These are phyloP conservation scores for Sorex araneus DNA, from an alignment of 2,113 vertebrate genomes.

Conservation along the genomic window DNA sequence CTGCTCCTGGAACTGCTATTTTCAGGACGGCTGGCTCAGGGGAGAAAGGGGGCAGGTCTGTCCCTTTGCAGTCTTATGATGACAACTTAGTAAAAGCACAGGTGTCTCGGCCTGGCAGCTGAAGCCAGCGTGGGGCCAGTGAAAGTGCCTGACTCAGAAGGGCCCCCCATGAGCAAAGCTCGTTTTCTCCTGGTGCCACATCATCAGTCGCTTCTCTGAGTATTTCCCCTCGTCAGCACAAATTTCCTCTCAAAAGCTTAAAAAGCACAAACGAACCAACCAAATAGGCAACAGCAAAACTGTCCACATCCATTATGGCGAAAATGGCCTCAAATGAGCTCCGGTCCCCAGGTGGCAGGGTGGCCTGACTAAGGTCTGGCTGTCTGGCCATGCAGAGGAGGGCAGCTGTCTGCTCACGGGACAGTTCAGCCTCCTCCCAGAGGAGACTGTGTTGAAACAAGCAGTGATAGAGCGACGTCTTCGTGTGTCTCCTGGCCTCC, in stretches of 20 bases:
- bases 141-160: not conserved
- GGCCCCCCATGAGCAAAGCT: too few relatives aligned
- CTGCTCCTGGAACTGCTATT: too few relatives aligned
- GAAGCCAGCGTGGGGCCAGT: too few relatives aligned
- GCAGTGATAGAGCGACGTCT: not conserved
- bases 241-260: not conserved
- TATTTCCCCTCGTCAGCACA: not conserved
- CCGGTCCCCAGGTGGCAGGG: not conserved
- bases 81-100: not conserved
- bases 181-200: not conserved
- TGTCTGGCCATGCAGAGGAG: too few relatives aligned
- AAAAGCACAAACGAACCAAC: not conserved
- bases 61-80: not conserved
- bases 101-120: too few relatives aligned
- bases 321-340: not conserved
- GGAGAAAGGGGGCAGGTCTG: not conserved
- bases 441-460: not conserved
- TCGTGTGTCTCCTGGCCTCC: not conserved
- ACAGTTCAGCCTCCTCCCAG: too few relatives aligned
- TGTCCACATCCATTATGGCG: accelerated
- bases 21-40: too few relatives aligned
- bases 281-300: not conserved
- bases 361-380: too few relatives aligned
- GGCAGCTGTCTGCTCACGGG: not conserved
- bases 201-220: too few relatives aligned